Evolutionary conservation across 2,888 invertebrate species (phyloP), one percentile per base, ranked within the genome.

Genomic region (Pseudococcus jackbeardsleyi): DNA sequence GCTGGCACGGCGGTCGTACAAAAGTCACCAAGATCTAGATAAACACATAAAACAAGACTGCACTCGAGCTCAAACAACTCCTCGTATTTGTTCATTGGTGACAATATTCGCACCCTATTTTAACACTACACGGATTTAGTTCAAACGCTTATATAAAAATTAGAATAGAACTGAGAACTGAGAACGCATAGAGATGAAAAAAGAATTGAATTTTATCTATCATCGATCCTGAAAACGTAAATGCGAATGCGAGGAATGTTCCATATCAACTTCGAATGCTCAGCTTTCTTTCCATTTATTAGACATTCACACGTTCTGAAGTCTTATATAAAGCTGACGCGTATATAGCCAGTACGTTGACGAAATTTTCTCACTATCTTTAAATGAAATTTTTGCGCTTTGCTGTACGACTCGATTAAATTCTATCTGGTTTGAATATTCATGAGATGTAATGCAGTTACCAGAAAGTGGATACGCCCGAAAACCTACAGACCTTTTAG

Each of bases 341-440:
- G 72, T 72, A 72, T 33, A 72, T 33, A 72, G 72, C 39, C 33
- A 12, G 72, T 46, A 82, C 79, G 79, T 82, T 46, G 79, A 82
- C 79, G 79, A 82, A 82, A 82, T 82, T 82, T 82, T 46, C 79
- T 82, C 46, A 46, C 79, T 82, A 46, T 46, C 46, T 82, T 82
- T 46, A 46, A 82, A 82, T 82, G 79, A 82, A 82, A 82, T 82
- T 82, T 82, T 82, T 82, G 79, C 46, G 79, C 79, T 82, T 46
- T 46, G 46, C 79, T 82, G 46, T 82, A 82, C 46, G 46, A 82
- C 79, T 82, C 46, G 79, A 82, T 82, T 82, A 82, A 82, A 82
- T 82, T 82, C 79, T 82, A 82, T 82, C 46, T 82, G 46, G 79
- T 46, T 82, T 82, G 46, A 82, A 82, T 82, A 82, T 82, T 82